Conservation (phyloP, 2,888 invertebrate species). For the Eucera pruinosa region DNA sequence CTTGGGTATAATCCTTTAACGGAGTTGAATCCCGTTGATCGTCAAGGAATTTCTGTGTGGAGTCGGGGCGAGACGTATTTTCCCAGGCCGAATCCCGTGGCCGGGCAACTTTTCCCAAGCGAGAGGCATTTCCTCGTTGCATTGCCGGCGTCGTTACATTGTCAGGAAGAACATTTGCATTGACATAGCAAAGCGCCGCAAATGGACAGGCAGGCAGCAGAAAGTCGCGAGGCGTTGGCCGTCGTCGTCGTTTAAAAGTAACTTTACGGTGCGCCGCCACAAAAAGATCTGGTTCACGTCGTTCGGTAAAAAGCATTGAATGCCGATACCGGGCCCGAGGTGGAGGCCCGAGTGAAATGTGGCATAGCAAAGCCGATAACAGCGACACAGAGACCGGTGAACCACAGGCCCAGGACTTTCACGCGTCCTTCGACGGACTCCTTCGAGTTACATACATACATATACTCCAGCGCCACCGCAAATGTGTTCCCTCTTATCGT, state of each 20-base stretch:
- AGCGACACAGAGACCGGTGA: constrained; percentile 33
- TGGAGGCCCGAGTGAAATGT: constrained; percentile 56
- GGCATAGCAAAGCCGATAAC: constrained; percentile 54
- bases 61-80: not conserved
- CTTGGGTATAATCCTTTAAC: too few relatives aligned
- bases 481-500: constrained; percentile 44
- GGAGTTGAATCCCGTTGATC: not conserved
- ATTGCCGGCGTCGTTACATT: constrained; percentile 39
- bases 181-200: constrained; percentile 40
- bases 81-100: constrained; percentile 30
- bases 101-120: constrained; percentile 18
- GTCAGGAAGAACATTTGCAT: constrained; percentile 57
- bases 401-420: constrained; percentile 54
- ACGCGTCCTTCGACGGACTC: constrained; percentile 59
- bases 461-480: constrained; percentile 12
- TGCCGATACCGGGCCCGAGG: constrained; percentile 45
- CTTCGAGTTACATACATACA: constrained; percentile 22
- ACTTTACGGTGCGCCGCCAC: constrained; percentile 45
- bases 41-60: not conserved
- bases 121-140: constrained; percentile 29
- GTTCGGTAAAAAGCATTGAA: constrained; percentile 59
- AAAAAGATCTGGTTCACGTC: constrained; percentile 64
- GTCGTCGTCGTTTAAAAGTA: constrained; percentile 58
- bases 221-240: constrained; percentile 57
- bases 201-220: constrained; percentile 52